Evolutionary conservation across 2,113 vertebrate species (phyloP), one percentile per base, ranked within the genome.

Genomic region (Lophura nycthemera): DNA sequence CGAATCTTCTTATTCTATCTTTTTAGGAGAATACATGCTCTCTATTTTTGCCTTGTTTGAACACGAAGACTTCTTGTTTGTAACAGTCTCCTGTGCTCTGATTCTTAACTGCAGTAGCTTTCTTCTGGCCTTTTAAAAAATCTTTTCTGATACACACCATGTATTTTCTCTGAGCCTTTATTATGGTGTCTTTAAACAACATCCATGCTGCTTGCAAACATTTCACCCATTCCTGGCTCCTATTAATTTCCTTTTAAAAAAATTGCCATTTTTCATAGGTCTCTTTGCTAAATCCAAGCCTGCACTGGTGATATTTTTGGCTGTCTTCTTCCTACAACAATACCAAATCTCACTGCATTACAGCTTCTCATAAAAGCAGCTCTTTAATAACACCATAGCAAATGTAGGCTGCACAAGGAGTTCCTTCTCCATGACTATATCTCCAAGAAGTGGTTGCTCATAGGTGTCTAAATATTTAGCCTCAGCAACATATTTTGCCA

Each of bases 31-130:
- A 90, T 78, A 47, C 69, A 16, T 60, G 69, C 38, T 93, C 79
- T 91, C 79, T 88, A 42, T 90, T 96, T 93, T 86, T 45, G 4
- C 77, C 10, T 8, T 96, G 83, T 96, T 96, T 93, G 95, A 96
- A 93, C 90, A 95, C 0, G 6, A 93, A 91, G 65, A 86, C 86
- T 91, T 88, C 95, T 83, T 86, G 59, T 93, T 92, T 75, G 79
- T 93, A 95, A 93, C 84, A 94, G 61, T 86, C 80, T 96, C 83
- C 79, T 96, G 95, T 8, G 1, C 93, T 93, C 88, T 93, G 90
- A 94, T 94, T 90, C 94, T 95, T 96, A 96, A 96, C 96, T 96
- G 86, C 83, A 76, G 76, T 86, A 64, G 88, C 86, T 93, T 88
- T 96, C 86, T 91, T 83, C 93, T 83, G 69, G 93, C 93, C 95